These are phyloP conservation scores for Petrocephalus sullivani DNA, from an alignment of 2,797 vertebrate species.

Conservation along the genomic window DNA sequence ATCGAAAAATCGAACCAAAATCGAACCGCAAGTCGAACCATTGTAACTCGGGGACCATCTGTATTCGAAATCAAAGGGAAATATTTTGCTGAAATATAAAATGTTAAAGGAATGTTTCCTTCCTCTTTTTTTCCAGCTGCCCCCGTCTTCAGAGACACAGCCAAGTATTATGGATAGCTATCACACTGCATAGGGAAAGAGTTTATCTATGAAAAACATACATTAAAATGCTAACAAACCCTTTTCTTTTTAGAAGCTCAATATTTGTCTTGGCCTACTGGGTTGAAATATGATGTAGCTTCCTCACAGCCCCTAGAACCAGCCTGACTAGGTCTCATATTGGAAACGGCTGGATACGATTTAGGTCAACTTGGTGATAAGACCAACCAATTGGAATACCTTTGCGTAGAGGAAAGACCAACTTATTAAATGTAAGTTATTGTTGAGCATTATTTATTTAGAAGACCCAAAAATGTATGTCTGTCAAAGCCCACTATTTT, in stretches of 20 bases:
- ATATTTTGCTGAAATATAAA: slow-evolving; percentile 57
- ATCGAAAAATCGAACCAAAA: no score
- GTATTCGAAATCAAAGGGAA: slow-evolving; percentile 62
- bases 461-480: background rate
- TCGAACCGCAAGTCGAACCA: no score
- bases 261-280: slow-evolving; percentile 19
- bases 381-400: background rate
- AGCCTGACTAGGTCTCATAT: background rate
- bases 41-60: no score
- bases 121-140: slow-evolving; percentile 56
- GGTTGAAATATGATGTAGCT: background rate
- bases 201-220: slow-evolving; percentile 63
- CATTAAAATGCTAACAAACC: slow-evolving; percentile 46
- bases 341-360: background rate
- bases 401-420: background rate
- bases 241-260: slow-evolving; percentile 47
- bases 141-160: slow-evolving; percentile 23
- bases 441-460: background rate
- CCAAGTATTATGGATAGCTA: slow-evolving; percentile 58
- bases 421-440: background rate
- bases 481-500: no score
- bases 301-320: background rate
- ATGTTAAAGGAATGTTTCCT: slow-evolving; percentile 67
- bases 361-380: background rate
- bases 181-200: slow-evolving; percentile 40